These are phyloP conservation scores for Pollenia labialis DNA, from an alignment of 2,888 invertebrate species.

Conservation along the genomic window DNA sequence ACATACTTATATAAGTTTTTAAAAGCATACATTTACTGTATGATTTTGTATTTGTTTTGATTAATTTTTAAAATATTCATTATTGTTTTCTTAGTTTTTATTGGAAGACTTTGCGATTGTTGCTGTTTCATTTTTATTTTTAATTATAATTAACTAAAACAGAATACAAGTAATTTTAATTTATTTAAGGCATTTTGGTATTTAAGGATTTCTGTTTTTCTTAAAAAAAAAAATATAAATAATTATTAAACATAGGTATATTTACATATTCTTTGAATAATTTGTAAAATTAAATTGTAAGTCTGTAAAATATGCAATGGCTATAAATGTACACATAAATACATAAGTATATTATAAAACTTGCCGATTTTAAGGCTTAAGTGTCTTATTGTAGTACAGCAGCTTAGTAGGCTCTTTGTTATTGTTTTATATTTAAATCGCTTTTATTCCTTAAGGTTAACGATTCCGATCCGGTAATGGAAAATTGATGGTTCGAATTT, in stretches of 20 bases:
- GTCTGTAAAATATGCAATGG: not conserved
- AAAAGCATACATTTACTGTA: constrained; percentile 4
- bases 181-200: constrained; percentile 68
- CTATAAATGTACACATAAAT: not conserved
- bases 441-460: too few relatives aligned
- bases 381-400: too few relatives aligned
- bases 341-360: too few relatives aligned
- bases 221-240: constrained; percentile 18
- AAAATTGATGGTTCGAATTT: too few relatives aligned
- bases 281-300: not conserved
- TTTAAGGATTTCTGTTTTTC: constrained; percentile 55
- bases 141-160: constrained; percentile 34
- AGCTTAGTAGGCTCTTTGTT: too few relatives aligned
- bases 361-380: too few relatives aligned
- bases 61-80: constrained; percentile 20
- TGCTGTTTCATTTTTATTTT: constrained; percentile 70
- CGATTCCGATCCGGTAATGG: too few relatives aligned
- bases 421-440: too few relatives aligned
- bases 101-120: constrained; percentile 76
- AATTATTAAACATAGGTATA: constrained; percentile 7
- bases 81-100: constrained; percentile 20
- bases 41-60: constrained; percentile 26
- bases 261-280: constrained; percentile 15
- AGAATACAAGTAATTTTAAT: constrained; percentile 30
- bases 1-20: constrained; percentile 4